Base-by-base conservation (phyloP, 2,113 vertebrate species). In the Ramphastos sulfuratus region DNA sequence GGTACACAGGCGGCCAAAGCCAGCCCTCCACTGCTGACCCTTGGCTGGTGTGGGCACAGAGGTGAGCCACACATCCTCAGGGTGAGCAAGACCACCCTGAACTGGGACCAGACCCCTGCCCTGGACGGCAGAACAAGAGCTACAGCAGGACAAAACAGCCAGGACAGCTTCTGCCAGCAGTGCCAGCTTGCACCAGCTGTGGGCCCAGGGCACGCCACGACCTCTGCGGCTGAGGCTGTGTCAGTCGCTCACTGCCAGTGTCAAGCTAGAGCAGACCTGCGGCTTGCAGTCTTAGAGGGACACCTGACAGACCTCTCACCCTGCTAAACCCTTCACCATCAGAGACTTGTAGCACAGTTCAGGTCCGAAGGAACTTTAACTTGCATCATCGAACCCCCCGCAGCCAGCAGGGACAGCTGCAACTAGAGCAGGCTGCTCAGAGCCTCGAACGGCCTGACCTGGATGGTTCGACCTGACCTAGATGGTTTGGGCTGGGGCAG, bases 51-150 rank as follows among this genome's bases (percentile, higher is more conserved):
- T 0, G 3, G 71, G 63, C 50, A 48, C 25, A 9, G 59, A 37
- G 30, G 0, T 2, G 18, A 78, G 13, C 20, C n/a, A 35, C 64
- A n/a, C 3, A 3, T 10, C 21, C 14, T 0, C 35, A 4, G n/a
- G 21, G 48, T 20, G 6, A 2, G 80, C 6, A 1, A 33, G 72
- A n/a, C 6, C 89, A 15, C 75, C 50, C 30, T 4, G 4, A 16
- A 17, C 24, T 15, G 4, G 10, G 63, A 0, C 6, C 37, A 1
- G 31, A 10, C 8, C 74, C 74, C 23, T 17, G 64, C 27, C 20
- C 86, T 16, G 33, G 25, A 6, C 4, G 2, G 8, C 50, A 21
- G 16, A 15, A 16, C 28, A 12, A 56, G 18, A 4, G 0, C 80
- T 2, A 64, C 48, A 12, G 35, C 25, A 7, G 6, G 56, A 30